Evolutionary conservation across 2,888 invertebrate genomes (phyloP), one percentile per base, ranked within the genome.

Genomic region (Lasioglossum figueresi): DNA sequence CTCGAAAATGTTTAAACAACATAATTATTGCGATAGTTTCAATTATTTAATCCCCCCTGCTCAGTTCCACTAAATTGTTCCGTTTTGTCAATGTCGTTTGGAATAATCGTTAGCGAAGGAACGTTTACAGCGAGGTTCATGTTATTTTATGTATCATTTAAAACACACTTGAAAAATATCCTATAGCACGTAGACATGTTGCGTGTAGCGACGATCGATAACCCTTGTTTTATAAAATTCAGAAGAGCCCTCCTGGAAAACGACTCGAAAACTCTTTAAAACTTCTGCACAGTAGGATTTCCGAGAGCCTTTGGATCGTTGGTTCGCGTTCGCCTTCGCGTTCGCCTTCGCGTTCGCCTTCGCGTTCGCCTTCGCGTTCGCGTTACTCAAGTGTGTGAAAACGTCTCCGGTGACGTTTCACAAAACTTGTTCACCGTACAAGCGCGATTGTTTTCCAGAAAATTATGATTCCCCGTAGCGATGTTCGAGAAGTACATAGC

Each of bases 191-290:
- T 63, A 19, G 27, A n/a, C 31, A 66, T 81, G 27, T 27, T 19
- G 23, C 45, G 43, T 12, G 31, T 31, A 8, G 59, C 5, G 37
- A 34, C 52, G 84, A 84, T 85, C 85, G 84, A 80, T 79, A 80
- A 14, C 66, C 43, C 71, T 75, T 80, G 80, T 77, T 80, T 80
- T 37, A 63, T 68, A 77, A 78, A 84, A 84, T 71, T 75, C 74
- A 14, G 12, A 70, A 34, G 68, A 27, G 72, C 6, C 14, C 59
- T 71, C 12, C 75, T 4, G 34, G 34, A 70, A 71, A 72, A 70
- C 59, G 59, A 2, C 56, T 56, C 31, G 34, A 43, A 78, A 75
- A 75, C 78, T 52, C 73, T 34, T 79, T 63, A 19, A 37, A 83
- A 79, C 75, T 83, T 78, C 40, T n/a, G 48, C 68, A 16, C 31